Percentiles rank a stretch among this genome's conserved stretches.
Evolutionary conservation across 2,888 invertebrate species (phyloP).

Genomic region (Euclidia mi): DNA sequence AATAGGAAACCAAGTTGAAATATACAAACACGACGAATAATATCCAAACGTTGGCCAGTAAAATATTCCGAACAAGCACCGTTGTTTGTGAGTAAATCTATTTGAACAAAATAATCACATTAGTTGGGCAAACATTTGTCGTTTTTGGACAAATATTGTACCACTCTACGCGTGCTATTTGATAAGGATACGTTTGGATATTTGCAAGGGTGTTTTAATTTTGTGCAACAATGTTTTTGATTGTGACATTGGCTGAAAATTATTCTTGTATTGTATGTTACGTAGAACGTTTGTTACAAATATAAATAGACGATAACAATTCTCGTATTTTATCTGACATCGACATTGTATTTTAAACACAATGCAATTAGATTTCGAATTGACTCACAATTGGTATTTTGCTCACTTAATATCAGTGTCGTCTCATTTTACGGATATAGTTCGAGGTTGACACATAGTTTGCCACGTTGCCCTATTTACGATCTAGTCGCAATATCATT

Average conservation of each 20-base stretch:
- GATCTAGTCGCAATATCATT: too few species aligned
- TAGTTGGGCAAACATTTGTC: conserved; percentile 61
- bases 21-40: conserved; percentile 42
- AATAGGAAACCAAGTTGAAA: conserved; percentile 35
- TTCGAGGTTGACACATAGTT: too few species aligned
- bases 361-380: too few species aligned
- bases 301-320: too few species aligned
- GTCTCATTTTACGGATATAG: too few species aligned
- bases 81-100: conserved; percentile 42
- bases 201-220: conserved; percentile 20
- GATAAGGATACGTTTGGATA: conserved; percentile 32
- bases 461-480: too few species aligned
- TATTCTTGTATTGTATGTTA: background rate
- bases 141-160: conserved; percentile 55
- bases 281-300: too few species aligned
- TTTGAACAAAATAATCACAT: conserved; percentile 65
- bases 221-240: background rate
- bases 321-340: too few species aligned
- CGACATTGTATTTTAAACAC: too few species aligned
- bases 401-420: too few species aligned
- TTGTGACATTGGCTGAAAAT: conserved; percentile 2
- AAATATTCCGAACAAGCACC: conserved; percentile 38
- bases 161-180: conserved; percentile 35
- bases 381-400: too few species aligned
- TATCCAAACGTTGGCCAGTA: conserved; percentile 41